phyloP scores from a whole-genome alignment of 2,113 vertebrate species.

The Anser cygnoides region DNA sequence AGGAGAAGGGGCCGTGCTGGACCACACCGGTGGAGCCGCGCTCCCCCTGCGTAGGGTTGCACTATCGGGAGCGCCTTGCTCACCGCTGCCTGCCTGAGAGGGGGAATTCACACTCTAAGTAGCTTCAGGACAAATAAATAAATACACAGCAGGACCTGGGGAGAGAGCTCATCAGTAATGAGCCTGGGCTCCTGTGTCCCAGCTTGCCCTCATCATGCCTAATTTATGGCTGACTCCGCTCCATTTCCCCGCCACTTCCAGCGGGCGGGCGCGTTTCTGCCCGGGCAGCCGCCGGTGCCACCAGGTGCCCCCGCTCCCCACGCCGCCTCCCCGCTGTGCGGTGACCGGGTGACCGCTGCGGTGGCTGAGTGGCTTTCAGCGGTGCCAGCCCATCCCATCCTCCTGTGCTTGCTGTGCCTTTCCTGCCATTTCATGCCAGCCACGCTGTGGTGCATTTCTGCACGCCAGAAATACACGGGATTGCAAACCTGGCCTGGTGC shows the following conservation, averaged over 20 bases:
- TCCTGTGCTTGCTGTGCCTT: rapidly evolving
- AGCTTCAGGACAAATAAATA: neutral
- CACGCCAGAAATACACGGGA: rapidly evolving
- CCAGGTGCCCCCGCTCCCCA: rapidly evolving
- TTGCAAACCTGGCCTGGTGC: rapidly evolving
- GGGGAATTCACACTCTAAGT: neutral
- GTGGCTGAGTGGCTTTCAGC: neutral
- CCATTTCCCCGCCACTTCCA: neutral
- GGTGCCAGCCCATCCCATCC: rapidly evolving
- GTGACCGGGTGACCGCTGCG: rapidly evolving
- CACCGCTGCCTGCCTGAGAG: neutral
- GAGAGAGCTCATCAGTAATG: neutral
- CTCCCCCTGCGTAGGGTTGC: neutral
- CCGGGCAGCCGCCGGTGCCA: neutral
- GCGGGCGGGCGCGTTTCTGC: neutral
- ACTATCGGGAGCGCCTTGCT: too few species aligned
- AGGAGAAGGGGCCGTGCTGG: neutral
- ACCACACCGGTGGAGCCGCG: too few species aligned
- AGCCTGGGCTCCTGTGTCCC: neutral
- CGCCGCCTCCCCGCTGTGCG: rapidly evolving
- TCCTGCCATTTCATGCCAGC: neutral
- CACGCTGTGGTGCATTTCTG: rapidly evolving
- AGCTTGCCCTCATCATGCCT: neutral
- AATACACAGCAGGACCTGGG: neutral
- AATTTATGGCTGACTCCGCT: neutral